These are phyloP conservation scores for Paralichthys olivaceus DNA, from an alignment of 2,113 vertebrate species.

Conservation along the genomic window DNA sequence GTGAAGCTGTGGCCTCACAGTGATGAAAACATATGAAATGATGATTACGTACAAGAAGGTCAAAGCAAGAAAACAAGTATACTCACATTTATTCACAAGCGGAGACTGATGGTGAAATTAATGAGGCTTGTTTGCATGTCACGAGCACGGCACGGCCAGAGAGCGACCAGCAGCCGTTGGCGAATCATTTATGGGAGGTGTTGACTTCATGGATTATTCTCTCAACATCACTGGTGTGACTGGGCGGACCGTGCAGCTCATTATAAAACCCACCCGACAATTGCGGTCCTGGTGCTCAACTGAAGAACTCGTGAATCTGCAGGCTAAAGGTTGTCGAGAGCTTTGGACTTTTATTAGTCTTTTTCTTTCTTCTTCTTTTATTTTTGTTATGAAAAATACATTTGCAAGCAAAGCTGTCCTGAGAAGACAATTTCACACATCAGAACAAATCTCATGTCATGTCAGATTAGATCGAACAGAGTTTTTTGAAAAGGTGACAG, in stretches of 20 bases:
- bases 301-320: conserved; percentile 55
- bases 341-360: no score
- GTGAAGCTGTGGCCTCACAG: not conserved
- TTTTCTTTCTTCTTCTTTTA: no score
- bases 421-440: no score
- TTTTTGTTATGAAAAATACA: no score
- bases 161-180: conserved; percentile 30
- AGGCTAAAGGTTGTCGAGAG: conserved; percentile 18
- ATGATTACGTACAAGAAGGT: not conserved
- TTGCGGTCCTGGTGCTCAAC: conserved; percentile 5
- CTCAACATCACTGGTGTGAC: conserved; percentile 48
- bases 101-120: conserved; percentile 25
- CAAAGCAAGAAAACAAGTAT: not conserved
- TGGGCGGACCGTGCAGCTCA: conserved; percentile 18
- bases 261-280: conserved; percentile 46
- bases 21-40: conserved; percentile 17
- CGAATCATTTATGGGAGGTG: conserved; percentile 52
- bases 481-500: no score
- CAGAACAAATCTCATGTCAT: no score
- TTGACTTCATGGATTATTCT: conserved; percentile 40
- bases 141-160: no score
- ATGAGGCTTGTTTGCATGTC: conserved; percentile 31
- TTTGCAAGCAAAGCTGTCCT: no score
- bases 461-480: no score
- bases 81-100: conserved; percentile 3